Evolutionary conservation across 2,888 invertebrate species (phyloP).

Genomic region (Rhorus exstirpatorius): DNA sequence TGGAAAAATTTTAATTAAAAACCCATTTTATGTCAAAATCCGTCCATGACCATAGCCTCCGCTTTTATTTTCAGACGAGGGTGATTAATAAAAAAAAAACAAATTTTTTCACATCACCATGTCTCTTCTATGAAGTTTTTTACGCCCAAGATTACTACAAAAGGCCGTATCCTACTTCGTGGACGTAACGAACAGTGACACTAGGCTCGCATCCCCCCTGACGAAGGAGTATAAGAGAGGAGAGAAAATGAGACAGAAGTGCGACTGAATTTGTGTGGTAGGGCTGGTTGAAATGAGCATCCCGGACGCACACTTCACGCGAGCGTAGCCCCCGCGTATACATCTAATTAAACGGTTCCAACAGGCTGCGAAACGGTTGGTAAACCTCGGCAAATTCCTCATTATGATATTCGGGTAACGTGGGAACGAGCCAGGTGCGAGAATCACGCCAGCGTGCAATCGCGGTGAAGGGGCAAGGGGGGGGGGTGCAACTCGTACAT

Average conservation of each 20-base stretch:
- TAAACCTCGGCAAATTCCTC: conserved; percentile 73
- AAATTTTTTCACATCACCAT: too few species aligned
- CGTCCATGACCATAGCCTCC: too few species aligned
- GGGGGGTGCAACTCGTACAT: conserved; percentile 9
- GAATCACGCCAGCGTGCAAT: conserved; percentile 42
- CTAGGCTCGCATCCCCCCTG: not conserved
- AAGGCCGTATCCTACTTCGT: too few species aligned
- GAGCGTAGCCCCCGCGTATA: conserved; percentile 53
- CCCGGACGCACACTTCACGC: conserved; percentile 4
- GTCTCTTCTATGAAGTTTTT: too few species aligned
- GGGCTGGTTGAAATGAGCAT: conserved; percentile 47
- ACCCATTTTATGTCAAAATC: too few species aligned
- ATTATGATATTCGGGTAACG: conserved; percentile 70
- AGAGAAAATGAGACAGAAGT: conserved; percentile 6
- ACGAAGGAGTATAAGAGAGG: conserved; percentile 26
- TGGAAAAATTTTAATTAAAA: too few species aligned
- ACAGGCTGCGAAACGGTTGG: conserved; percentile 63
- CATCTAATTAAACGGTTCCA: conserved; percentile 72
- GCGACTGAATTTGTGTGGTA: conserved; percentile 42
- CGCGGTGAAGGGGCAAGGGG: not conserved
- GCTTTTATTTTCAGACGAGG: too few species aligned
- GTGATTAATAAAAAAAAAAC: too few species aligned
- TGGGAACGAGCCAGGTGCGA: conserved; percentile 69
- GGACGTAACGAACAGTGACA: not conserved
- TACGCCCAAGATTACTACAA: too few species aligned